Evolutionary conservation across 2,888 invertebrate genomes (phyloP).

Genomic region (Strigamia transsilvanica): DNA sequence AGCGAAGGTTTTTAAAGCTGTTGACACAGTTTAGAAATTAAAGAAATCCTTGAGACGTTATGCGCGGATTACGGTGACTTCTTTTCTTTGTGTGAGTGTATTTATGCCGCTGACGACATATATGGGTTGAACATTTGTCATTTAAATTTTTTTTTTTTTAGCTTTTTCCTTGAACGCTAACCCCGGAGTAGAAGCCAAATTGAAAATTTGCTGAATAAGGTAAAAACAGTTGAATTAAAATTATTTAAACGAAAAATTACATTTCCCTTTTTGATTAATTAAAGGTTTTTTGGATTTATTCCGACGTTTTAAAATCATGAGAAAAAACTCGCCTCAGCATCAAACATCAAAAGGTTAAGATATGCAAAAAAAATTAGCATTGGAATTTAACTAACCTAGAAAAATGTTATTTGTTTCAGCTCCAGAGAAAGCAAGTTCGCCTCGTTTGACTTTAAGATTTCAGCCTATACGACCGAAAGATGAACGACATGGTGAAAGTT

Average conservation of each 20-base stretch:
- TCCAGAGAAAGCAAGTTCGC: conserved; percentile 50
- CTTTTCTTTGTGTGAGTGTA: neutral
- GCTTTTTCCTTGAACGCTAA: too few species aligned
- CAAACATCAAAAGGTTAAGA: conserved; percentile 43
- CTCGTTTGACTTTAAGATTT: conserved; percentile 52
- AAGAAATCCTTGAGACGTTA: neutral
- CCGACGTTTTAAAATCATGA: conserved; percentile 30
- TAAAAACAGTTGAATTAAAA: too few species aligned
- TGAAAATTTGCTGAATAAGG: too few species aligned
- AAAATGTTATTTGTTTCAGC: neutral
- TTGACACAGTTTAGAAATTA: neutral
- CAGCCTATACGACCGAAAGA: conserved; percentile 55
- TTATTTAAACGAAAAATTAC: too few species aligned
- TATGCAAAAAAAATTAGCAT: neutral
- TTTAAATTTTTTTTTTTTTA: too few species aligned
- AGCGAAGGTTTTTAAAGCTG: neutral
- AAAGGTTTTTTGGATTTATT: neutral
- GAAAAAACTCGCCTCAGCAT: conserved; percentile 50
- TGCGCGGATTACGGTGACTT: neutral
- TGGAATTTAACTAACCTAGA: too few species aligned
- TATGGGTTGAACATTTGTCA: too few species aligned
- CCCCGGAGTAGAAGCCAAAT: too few species aligned
- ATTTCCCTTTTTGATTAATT: too few species aligned
- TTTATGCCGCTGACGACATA: neutral
- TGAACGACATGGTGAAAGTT: conserved; percentile 56